Conservation (phyloP, 23 tunicate genomes). For the Trididemnum clinides region DNA sequence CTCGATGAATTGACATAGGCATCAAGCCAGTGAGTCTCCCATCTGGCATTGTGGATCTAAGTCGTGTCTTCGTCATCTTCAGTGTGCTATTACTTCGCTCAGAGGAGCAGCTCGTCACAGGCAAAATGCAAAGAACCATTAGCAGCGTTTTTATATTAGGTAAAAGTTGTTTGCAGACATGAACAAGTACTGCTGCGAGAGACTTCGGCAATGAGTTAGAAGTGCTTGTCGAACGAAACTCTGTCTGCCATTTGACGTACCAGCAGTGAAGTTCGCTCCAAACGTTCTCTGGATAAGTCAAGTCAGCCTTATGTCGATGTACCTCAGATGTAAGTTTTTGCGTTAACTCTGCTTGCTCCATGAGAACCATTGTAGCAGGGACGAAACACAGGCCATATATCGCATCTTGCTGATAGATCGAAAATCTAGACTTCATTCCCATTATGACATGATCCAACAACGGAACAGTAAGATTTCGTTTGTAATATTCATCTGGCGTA, state of each 20-base stretch:
- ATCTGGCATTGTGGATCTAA: background rate
- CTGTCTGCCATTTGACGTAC: background rate
- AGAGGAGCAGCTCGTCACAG: background rate
- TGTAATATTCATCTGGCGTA: background rate
- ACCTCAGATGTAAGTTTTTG: background rate
- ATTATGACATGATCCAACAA: background rate
- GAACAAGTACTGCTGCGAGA: background rate
- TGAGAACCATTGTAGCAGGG: background rate
- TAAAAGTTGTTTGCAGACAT: background rate
- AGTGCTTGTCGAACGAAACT: background rate
- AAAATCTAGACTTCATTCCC: background rate
- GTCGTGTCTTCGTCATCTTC: background rate
- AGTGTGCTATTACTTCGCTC: background rate
- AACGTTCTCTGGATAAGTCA: background rate
- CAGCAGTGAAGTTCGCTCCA: background rate
- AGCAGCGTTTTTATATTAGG: background rate
- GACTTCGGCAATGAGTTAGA: background rate
- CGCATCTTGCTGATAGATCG: background rate
- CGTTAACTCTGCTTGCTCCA: background rate
- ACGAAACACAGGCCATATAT: background rate
- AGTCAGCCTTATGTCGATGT: background rate
- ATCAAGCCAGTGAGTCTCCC: background rate
- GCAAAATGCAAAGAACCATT: background rate
- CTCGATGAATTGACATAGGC: background rate
- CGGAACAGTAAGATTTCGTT: background rate